Evolutionary conservation across 2,113 vertebrate species (phyloP), one percentile per base, ranked within the genome.

Genomic region (Todiramphus saurophagus): DNA sequence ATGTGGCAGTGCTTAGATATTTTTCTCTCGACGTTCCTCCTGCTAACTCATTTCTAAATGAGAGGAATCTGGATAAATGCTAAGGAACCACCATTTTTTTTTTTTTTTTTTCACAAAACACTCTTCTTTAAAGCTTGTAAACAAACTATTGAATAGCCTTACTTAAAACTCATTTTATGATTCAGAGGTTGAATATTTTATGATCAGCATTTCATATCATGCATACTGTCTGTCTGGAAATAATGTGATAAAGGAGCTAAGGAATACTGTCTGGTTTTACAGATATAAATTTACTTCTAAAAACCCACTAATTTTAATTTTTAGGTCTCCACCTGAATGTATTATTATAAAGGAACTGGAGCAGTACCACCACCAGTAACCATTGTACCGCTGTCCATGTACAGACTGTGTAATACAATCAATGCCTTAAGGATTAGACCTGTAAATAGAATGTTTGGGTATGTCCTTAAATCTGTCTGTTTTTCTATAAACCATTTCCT

Each of bases 371-470:
- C 24, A 64, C 35, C 28, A 33, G 9, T 82, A 31, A 25, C n/a
- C 13, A 25, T 39, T 15, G 7, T 51, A 28, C n/a, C 7, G 19
- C 35, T 15, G 6, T 46, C 28, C 14, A 0, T 37, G 44, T 51
- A 53, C 51, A 90, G 53, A 41, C 53, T 46, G 50, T 74, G 30
- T 67, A 83, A 56, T 67, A 41, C n/a, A 90, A 60, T 64, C 39
- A 62, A 18, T 55, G 69, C 70, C 63, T 82, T 60, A 78, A 70
- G 75, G 80, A 86, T 96, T 95, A 79, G 89, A 89, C 58, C 84
- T 84, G 56, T 94, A 75, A 89, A 96, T 86, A 97, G 91, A 89
- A 93, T 90, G 78, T 84, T 96, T 94, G 82, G 72, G 44, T 95
- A 87, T 91, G 56, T 79, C 43, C 78, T 96, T 94, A 75, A 66